These are phyloP conservation scores for Muscidifurax raptorellus DNA, from an alignment of 1,140 invertebrate genomes.

Conservation along the genomic window DNA sequence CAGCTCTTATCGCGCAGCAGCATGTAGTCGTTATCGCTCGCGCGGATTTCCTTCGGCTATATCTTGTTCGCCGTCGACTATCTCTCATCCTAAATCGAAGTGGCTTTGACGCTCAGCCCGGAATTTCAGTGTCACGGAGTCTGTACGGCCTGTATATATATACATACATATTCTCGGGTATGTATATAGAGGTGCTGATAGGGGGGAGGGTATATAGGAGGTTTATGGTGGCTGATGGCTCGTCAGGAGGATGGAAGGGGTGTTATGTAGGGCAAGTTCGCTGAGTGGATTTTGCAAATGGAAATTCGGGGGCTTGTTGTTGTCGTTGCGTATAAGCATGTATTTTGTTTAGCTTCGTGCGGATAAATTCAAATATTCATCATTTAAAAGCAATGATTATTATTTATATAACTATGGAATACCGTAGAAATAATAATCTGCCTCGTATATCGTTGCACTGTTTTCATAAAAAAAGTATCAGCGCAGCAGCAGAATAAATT, in stretches of 20 bases:
- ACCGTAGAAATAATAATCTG: too few species aligned
- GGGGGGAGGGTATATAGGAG: background rate
- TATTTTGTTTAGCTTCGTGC: too few species aligned
- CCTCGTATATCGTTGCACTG: too few species aligned
- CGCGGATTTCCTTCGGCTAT: slow-evolving; percentile 27
- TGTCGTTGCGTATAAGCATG: too few species aligned
- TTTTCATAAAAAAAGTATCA: too few species aligned
- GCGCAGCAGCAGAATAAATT: background rate
- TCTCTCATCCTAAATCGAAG: slow-evolving; percentile 32
- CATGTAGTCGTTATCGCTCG: slow-evolving; percentile 4
- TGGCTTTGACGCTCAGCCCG: background rate
- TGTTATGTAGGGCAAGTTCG: background rate
- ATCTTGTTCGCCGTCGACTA: background rate
- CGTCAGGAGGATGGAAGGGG: too few species aligned
- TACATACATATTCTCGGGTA: background rate
- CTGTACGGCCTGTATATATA: background rate
- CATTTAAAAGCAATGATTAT: too few species aligned
- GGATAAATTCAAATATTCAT: too few species aligned
- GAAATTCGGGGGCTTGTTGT: background rate
- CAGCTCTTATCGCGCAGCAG: slow-evolving; percentile 10
- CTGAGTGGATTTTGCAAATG: background rate
- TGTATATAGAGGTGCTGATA: background rate
- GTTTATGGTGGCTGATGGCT: background rate
- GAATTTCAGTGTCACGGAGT: background rate
- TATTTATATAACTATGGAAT: too few species aligned